Evolutionary conservation across 2,113 vertebrate species (phyloP), one percentile per base, ranked within the genome.

Genomic region (Electrona antarctica): DNA sequence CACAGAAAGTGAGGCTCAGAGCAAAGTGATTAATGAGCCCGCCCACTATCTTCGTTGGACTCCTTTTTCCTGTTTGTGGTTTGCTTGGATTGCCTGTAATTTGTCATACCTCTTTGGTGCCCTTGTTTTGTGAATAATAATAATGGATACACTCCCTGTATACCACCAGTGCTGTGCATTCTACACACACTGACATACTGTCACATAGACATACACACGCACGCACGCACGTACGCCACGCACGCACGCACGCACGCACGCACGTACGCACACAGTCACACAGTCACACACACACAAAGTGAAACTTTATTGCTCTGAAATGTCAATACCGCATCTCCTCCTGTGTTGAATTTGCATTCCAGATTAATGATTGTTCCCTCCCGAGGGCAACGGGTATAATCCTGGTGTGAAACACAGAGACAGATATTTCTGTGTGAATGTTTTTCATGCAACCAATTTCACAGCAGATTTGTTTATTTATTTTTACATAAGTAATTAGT

Each of bases 321-420:
- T 68, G 71, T 45, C 65, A 69, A 66, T 68, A 29, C 72, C 52
- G 9, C 5, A 2, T 51, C 6, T 66, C 46, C 33, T 78, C 77
- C 79, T 76, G 73, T 79, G 75, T 69, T 76, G 74, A 58, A 79
- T 86, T 85, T 85, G 80, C 80, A 83, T 84, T 86, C 81, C 57
- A 78, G 69, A 85, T 89, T 59, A 84, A 64, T 70, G 69, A 80
- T 65, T 69, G 9, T 75, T 61, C 64, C 76, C 71, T 73, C 78
- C 60, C 4, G 59, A 77, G 71, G 70, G 21, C 15, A 45, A 41
- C 5, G 33, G 33, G 0, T 8, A n/a, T 76, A 83, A 79, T 81
- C 59, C 60, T 66, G 67, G 79, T 84, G 65, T n/a, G 49, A 79
- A 80, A 21, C 29, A 72, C 57, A 69, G 55, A 69, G 55, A 29